Evolutionary conservation across 1,140 invertebrate species (phyloP).

Genomic region (Zaprionus kolodkinae): DNA sequence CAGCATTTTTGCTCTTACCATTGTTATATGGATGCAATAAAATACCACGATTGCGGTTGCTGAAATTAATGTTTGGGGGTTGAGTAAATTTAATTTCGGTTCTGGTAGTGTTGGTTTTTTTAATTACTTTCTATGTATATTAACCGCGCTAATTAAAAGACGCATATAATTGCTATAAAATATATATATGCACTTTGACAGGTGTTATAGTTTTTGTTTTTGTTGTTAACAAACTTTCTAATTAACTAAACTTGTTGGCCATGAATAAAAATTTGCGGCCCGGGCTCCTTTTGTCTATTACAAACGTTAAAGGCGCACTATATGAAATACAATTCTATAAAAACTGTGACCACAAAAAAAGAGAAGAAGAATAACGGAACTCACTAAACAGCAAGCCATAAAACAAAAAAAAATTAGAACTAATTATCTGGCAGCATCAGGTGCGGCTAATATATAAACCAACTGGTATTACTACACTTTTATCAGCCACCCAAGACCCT

Average conservation of each 20-base stretch:
- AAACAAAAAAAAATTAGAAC: conserved; percentile 56
- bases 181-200: conserved; percentile 20
- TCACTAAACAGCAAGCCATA: conserved; percentile 80
- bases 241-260: conserved; percentile 27
- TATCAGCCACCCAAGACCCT: not conserved
- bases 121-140: conserved; percentile 27
- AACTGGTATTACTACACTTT: not conserved
- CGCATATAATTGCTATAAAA: conserved; percentile 11
- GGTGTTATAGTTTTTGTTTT: conserved; percentile 10
- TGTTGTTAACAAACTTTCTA: conserved; percentile 61
- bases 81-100: conserved; percentile 67
- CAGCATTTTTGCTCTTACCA: conserved; percentile 85
- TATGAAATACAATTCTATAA: conserved; percentile 66
- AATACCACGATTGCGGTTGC: conserved; percentile 85
- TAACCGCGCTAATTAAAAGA: conserved; percentile 43
- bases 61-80: conserved; percentile 81
- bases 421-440: conserved; percentile 29
- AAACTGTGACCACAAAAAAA: conserved; percentile 47
- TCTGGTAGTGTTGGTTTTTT: conserved; percentile 44
- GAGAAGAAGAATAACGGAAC: conserved; percentile 55
- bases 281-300: conserved; percentile 80
- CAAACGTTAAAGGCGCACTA: conserved; percentile 77
- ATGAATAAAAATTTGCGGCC: conserved; percentile 43
- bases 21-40: conserved; percentile 86
- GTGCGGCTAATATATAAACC: conserved; percentile 30